These are phyloP conservation scores for Pachypeltis micranthus DNA, from an alignment of 1,140 invertebrate species.

Conservation along the genomic window DNA sequence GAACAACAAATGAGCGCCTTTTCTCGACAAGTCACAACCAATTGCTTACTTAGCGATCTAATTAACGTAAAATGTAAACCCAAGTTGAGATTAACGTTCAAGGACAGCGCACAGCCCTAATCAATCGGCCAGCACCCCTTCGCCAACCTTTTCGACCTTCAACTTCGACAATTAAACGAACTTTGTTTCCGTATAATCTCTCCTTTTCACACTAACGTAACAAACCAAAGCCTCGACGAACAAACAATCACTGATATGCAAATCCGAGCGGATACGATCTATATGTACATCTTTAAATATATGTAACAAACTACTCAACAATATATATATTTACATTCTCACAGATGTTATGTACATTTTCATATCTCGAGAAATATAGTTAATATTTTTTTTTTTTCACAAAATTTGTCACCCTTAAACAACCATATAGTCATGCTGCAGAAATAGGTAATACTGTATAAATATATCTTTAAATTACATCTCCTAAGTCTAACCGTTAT, in stretches of 20 bases:
- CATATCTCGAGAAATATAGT: slow-evolving; percentile 19
- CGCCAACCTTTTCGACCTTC: too few relatives aligned
- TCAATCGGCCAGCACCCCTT: too few relatives aligned
- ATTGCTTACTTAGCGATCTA: too few relatives aligned
- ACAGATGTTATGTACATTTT: slow-evolving; percentile 9
- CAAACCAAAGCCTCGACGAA: not conserved
- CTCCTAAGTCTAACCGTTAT: slow-evolving; percentile 14
- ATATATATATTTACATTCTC: slow-evolving; percentile 20
- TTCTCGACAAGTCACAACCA: too few relatives aligned
- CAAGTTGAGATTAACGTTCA: too few relatives aligned
- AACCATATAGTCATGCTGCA: not conserved
- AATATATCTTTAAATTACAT: slow-evolving; percentile 23
- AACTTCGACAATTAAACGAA: not conserved
- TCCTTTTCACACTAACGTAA: not conserved
- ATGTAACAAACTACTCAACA: slow-evolving; percentile 25
- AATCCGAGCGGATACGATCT: slow-evolving; percentile 3
- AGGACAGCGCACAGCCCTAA: too few relatives aligned
- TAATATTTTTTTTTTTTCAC: slow-evolving; percentile 10
- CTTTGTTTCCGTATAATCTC: not conserved
- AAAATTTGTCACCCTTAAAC: not conserved
- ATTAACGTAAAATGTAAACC: too few relatives aligned
- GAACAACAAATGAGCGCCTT: too few relatives aligned
- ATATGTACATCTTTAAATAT: slow-evolving; percentile 18
- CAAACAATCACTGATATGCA: slow-evolving; percentile 20
- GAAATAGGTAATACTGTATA: slow-evolving; percentile 24